Conservation (phyloP, 2,888 invertebrate genomes). For the Microctonus brassicae region DNA sequence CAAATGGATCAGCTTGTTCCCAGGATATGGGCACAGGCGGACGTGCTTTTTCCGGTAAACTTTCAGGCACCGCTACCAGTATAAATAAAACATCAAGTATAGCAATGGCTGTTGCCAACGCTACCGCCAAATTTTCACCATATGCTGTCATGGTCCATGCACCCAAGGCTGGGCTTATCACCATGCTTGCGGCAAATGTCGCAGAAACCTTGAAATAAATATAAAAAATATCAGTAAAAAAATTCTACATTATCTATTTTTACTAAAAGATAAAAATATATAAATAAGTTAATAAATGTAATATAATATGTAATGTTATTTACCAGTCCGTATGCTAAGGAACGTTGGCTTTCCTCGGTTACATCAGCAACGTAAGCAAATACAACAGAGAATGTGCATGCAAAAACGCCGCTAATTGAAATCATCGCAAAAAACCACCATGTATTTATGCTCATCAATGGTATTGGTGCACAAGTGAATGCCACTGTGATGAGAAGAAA, state of each 20-base stretch:
- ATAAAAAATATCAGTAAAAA: background rate
- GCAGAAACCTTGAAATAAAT: slow-evolving; percentile 89
- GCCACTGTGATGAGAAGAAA: slow-evolving; percentile 98
- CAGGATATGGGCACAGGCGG: slow-evolving; percentile 87
- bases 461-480: slow-evolving; percentile 99
- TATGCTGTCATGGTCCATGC: slow-evolving; percentile 89
- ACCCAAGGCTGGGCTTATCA: slow-evolving; percentile 97
- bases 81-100: slow-evolving; percentile 98
- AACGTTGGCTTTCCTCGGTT: slow-evolving; percentile 95
- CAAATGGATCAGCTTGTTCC: slow-evolving; percentile 99
- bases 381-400: slow-evolving; percentile 99
- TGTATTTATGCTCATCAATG: slow-evolving; percentile 98
- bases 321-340: slow-evolving; percentile 94
- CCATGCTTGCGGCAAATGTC: slow-evolving; percentile 98
- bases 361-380: slow-evolving; percentile 99
- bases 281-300: background rate
- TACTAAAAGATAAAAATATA: background rate
- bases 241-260: background rate
- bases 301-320: slow-evolving; percentile 47
- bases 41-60: slow-evolving; percentile 92
- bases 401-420: slow-evolving; percentile 98
- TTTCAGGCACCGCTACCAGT: slow-evolving; percentile 97
- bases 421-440: slow-evolving; percentile 99
- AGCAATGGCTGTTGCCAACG: slow-evolving; percentile 95
- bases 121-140: slow-evolving; percentile 81